Evolutionary conservation across 30 jellyfish, hydroid and myxozoan genomes (phyloP).

Genomic region (Aurelia coerulea): DNA sequence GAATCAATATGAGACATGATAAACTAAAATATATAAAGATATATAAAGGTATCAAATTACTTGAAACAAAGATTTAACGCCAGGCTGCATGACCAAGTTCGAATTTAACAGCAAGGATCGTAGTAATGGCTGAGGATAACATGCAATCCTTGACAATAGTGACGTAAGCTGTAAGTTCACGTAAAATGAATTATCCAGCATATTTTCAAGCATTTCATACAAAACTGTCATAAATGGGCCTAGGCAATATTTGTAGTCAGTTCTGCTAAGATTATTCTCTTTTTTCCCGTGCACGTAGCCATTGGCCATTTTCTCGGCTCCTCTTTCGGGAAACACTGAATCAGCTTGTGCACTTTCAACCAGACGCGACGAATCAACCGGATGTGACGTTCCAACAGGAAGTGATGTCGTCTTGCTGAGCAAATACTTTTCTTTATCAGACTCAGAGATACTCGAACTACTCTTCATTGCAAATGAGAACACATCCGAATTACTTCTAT

Average conservation of each 20-base stretch:
- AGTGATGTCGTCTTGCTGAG: background rate
- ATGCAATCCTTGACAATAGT: constrained; percentile 87
- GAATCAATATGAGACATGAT: too few relatives aligned
- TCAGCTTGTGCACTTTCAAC: background rate
- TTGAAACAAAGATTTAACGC: constrained; percentile 91
- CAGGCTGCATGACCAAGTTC: constrained; percentile 93
- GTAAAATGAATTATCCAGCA: constrained; percentile 78
- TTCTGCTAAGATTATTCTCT: background rate
- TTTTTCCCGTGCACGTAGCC: constrained; percentile 19
- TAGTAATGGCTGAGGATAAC: constrained; percentile 96
- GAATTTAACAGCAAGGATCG: constrained; percentile 93
- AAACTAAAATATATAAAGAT: too few relatives aligned
- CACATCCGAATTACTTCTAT: constrained; percentile 48
- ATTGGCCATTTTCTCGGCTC: constrained; percentile 19
- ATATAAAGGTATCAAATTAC: constrained; percentile 7
- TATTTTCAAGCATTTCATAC: constrained; percentile 76
- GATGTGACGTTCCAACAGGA: background rate
- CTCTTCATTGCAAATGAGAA: constrained; percentile 43
- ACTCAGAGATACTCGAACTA: constrained; percentile 17
- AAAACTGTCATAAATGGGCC: constrained; percentile 92
- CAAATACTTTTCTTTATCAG: constrained; percentile 2
- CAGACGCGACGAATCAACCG: background rate
- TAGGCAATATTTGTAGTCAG: constrained; percentile 61
- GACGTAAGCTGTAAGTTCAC: constrained; percentile 83
- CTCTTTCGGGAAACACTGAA: background rate